A percentile compares a stretch with the other conserved stretches of the same genome.
Evolutionary conservation across 2,888 invertebrate species (phyloP).

Genomic region (Caenorhabditis uteleia): DNA sequence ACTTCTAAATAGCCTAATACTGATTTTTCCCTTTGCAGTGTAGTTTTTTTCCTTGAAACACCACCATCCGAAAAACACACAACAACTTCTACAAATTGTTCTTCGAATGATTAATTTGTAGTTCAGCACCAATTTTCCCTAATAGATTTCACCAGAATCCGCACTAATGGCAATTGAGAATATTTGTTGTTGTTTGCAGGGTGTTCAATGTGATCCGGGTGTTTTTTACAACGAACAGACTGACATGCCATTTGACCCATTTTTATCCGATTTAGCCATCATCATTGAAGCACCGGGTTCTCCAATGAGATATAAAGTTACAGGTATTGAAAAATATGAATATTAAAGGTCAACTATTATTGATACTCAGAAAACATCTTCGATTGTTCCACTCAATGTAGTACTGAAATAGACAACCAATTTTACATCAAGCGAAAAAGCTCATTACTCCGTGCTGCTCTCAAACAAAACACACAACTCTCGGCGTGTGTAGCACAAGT

Average conservation of each 20-base stretch:
- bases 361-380: neutral
- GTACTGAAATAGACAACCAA: slow-evolving; percentile 38
- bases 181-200: no score
- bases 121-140: no score
- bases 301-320: slow-evolving; percentile 16
- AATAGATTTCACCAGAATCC: neutral
- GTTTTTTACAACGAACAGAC: slow-evolving; percentile 22
- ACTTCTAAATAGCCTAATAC: no score
- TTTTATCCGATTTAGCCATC: slow-evolving; percentile 32
- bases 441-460: slow-evolving; percentile 33
- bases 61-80: no score
- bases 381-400: slow-evolving; percentile 34
- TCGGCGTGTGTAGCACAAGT: slow-evolving; percentile 34
- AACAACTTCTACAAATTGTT: no score
- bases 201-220: slow-evolving; percentile 30
- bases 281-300: slow-evolving; percentile 22
- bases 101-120: no score
- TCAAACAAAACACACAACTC: slow-evolving; percentile 24
- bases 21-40: no score
- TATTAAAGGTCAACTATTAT: neutral
- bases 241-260: slow-evolving; percentile 36
- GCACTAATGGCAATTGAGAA: no score
- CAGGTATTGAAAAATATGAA: slow-evolving; percentile 11
- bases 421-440: slow-evolving; percentile 31
- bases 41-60: no score